A percentile compares a stretch with the other conserved stretches of the same genome.
Conservation (phyloP, 92 coral and sea anemone species). For the Anthopleura xanthogrammica region DNA sequence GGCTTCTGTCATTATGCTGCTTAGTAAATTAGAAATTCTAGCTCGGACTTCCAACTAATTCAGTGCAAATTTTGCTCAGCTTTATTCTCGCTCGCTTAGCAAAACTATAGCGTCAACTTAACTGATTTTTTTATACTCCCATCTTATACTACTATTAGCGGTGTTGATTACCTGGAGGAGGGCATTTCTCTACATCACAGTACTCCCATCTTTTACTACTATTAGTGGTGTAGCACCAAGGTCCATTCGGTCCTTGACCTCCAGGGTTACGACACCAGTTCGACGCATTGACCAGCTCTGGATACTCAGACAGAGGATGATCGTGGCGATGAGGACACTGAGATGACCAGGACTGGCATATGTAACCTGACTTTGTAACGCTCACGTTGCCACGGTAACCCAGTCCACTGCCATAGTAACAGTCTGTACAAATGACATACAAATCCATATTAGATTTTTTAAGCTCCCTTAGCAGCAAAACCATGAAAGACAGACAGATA, state of each 20-base stretch:
- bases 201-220: constrained; percentile 34
- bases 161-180: constrained; percentile 31
- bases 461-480: too few relatives aligned
- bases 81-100: too few relatives aligned
- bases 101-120: too few relatives aligned
- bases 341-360: constrained; percentile 78
- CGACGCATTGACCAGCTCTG: constrained; percentile 51
- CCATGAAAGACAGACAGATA: too few relatives aligned
- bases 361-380: constrained; percentile 63
- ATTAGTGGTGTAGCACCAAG: constrained; percentile 76
- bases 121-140: too few relatives aligned
- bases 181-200: constrained; percentile 59
- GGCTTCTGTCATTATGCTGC: too few relatives aligned
- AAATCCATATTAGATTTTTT: too few relatives aligned
- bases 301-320: constrained; percentile 41
- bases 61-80: too few relatives aligned
- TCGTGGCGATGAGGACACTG: constrained; percentile 87
- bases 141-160: background rate
- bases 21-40: too few relatives aligned
- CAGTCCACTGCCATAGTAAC: constrained; percentile 54
- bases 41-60: too few relatives aligned
- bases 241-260: constrained; percentile 68
- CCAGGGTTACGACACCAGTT: constrained; percentile 79
- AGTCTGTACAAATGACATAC: constrained; percentile 24
- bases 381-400: constrained; percentile 65